Base-by-base conservation (phyloP, 2,888 invertebrate genomes). In the Sesamia inferens region DNA sequence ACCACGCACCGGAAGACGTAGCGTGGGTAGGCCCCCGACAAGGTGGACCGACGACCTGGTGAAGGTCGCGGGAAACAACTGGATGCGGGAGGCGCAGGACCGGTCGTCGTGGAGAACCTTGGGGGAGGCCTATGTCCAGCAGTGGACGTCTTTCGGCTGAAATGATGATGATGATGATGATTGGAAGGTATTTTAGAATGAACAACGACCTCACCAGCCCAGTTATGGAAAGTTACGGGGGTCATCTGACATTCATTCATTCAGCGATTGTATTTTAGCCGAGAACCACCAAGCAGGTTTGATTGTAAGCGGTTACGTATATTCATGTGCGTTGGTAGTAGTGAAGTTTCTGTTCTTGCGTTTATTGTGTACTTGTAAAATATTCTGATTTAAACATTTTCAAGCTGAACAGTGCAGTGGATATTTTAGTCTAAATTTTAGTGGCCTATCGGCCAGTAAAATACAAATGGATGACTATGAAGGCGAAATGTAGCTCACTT, bases 401-500 rank as follows among this genome's bases (percentile, higher is more conserved):
- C 57, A 61, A 58, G 24, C 54, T 42, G 57, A 78, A 65, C 70
- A 68, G 82, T 66, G 61, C 74, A 64, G 67, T 63, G 42, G 62
- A 67, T 57, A 67, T 76, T 82, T 79, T 61, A 76, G 79, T 71
- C 68, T 68, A 79, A 62, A 76, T 68, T 42, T 57, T 71, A 67
- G 44, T 47, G 47, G 16, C 61, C 48, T 71, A 71, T 77, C 68
- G 70, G 48, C 65, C 59, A 70, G 48, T 72, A 70, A 72, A 80
- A 72, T 76, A 73, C 54, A 68, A 83, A 69, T 79, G 19, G 58
- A 76, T 71, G 73, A 4, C 62, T 48, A 64, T 64, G 47, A 63
- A 69, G 31, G 63, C 44, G 59, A 51, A 68, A 57, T 69, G 24
- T 72, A n/a, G 47, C 58, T 71, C n/a, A 67, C 22, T 24, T 77